Evolutionary conservation across 2,797 vertebrate species (phyloP), one percentile per base, ranked within the genome.

Genomic region (Pangasius larnaudii): DNA sequence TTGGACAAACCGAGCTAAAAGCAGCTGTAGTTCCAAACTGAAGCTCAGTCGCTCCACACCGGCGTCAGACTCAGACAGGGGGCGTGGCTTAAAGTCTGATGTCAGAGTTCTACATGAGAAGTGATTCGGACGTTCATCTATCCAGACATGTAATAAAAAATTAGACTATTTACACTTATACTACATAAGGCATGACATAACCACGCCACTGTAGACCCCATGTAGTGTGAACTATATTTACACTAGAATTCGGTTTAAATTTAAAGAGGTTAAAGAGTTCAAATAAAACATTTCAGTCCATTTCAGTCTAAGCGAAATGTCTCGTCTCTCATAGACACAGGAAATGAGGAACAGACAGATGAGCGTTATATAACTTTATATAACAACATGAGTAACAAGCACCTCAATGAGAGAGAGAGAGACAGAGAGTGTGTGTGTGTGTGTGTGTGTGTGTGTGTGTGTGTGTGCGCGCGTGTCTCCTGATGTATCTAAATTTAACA

Each of bases 311-410:
- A 74, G 24, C 46, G 42, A 74, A 74, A 46, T 24, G 19, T 46
- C 71, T 24, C 0, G 39, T 46, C 39, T 42, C 7, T 74, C 39
- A 46, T 1, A 74, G 24, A 22, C 27, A 74, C 39, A 74, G 72
- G 72, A 71, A 39, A 71, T 22, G 69, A 74, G 33, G 42, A 75
- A 14, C 24, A 7, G 89, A 94, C 94, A 96, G 94, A 95, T 95
- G 93, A 95, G 86, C 84, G 67, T 95, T 96, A 94, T 61, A 63
- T 94, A 94, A 96, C 90, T 71, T 39, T 46, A 46, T 74, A 42
- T 39, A 74, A 46, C 39, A 74, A 74, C 39, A 74, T 46, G 3
- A 30, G 87, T 86, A 9, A 75, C 42, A 46, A 49, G 22, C n/a
- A 67, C n/a, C n/a, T 67, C 63, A 67, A 16, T 2, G 14, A 33